Percentiles rank a stretch among this genome's conserved stretches.
Conservation (phyloP, 2,113 vertebrate species). For the Podocnemis expansa region DNA sequence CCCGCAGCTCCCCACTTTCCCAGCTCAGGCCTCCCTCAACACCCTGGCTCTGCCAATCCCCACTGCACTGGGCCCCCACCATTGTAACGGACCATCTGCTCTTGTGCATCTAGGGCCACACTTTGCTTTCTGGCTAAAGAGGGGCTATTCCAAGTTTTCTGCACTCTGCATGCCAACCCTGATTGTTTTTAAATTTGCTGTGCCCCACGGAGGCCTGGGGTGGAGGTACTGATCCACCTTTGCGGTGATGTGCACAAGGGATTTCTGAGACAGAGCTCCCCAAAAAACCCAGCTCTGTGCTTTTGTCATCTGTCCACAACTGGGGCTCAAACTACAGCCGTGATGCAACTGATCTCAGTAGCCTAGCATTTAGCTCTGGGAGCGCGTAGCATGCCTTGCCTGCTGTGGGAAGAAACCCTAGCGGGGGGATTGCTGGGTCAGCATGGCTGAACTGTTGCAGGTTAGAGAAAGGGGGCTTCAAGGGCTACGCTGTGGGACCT, state of each 20-base stretch:
- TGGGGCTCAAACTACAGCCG: background rate
- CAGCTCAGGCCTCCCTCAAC: background rate
- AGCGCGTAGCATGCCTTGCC: background rate
- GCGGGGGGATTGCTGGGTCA: no score
- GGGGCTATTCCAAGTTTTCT: background rate
- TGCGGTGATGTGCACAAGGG: background rate
- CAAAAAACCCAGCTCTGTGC: background rate
- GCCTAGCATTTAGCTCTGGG: no score
- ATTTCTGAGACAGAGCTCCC: background rate
- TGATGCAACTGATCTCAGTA: background rate
- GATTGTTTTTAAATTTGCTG: no score
- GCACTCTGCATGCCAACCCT: background rate
- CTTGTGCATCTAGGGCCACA: no score
- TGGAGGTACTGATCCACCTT: background rate
- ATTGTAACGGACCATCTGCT: background rate
- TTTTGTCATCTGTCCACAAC: background rate
- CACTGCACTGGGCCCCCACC: no score
- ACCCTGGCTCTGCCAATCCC: background rate
- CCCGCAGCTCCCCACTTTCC: background rate
- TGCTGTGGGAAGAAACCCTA: background rate
- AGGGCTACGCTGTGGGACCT: background rate
- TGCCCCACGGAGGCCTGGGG: background rate
- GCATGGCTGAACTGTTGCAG: background rate
- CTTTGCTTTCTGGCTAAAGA: background rate
- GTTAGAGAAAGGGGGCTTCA: background rate